phyloP scores from a whole-genome alignment of 2,113 vertebrate species.

The Leiothrix lutea region DNA sequence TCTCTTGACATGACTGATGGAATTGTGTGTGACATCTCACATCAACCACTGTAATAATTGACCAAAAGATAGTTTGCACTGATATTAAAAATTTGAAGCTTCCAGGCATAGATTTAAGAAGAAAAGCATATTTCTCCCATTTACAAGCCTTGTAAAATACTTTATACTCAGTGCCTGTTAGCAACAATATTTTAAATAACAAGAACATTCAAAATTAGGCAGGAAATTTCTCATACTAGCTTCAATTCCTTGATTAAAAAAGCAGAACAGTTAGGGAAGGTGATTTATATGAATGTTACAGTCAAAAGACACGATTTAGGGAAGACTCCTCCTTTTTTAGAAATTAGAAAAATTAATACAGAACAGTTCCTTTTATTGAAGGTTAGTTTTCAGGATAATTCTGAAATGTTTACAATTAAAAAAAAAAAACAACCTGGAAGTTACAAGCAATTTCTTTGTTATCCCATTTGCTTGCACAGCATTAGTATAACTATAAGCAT shows the following conservation, averaged over 20 bases:
- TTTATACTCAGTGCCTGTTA: neutral
- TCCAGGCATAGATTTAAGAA: neutral
- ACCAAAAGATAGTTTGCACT: neutral
- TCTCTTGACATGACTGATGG: slow-evolving; percentile 2
- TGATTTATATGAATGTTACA: neutral
- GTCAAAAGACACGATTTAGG: neutral
- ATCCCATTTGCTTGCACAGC: neutral
- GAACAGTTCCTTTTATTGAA: neutral
- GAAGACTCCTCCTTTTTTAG: neutral
- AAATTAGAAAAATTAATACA: neutral
- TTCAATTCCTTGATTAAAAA: neutral
- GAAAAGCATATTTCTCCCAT: neutral
- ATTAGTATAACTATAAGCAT: neutral
- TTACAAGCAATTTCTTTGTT: neutral
- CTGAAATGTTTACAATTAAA: neutral
- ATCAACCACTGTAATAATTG: neutral
- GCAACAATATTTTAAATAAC: neutral
- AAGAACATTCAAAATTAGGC: neutral
- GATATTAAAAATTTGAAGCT: neutral
- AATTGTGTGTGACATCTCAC: neutral
- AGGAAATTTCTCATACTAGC: neutral
- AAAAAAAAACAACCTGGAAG: neutral
- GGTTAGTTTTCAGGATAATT: neutral
- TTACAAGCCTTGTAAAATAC: neutral
- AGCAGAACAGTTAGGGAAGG: neutral